A percentile compares a stretch with the other conserved stretches of the same genome.
Conservation (phyloP, 2,888 invertebrate species). For the Mythimna pallens region DNA sequence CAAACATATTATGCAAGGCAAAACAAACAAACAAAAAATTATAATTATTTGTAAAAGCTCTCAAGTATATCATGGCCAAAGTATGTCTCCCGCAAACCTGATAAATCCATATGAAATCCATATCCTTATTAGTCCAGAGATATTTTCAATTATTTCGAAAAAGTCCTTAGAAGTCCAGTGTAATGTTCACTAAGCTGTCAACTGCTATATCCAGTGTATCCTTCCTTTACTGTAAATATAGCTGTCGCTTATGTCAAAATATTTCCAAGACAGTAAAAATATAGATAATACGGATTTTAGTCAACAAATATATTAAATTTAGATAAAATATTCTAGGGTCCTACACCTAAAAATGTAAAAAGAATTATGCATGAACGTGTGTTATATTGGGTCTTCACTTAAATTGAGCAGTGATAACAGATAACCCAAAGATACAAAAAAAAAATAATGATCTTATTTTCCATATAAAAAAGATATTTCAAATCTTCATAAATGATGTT, state of each 20-base stretch:
- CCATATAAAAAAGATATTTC: background rate
- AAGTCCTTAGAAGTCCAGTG: conserved; percentile 58
- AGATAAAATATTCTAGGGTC: conserved; percentile 18
- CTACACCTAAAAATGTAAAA: background rate
- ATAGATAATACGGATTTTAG: conserved; percentile 50
- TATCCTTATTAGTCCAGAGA: conserved; percentile 59
- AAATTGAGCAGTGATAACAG: conserved; percentile 12
- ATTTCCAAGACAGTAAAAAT: conserved; percentile 56
- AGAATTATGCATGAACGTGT: background rate
- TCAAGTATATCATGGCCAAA: conserved; percentile 54
- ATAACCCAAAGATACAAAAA: background rate
- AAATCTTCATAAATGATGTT: background rate
- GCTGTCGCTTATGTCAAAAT: conserved; percentile 53
- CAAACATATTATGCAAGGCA: conserved; percentile 43
- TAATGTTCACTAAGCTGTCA: conserved; percentile 57
- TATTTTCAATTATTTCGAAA: conserved; percentile 55
- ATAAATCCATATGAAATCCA: conserved; percentile 57
- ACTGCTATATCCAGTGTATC: conserved; percentile 62
- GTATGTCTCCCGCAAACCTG: conserved; percentile 58
- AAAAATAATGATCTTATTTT: no score
- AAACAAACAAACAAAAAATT: conserved; percentile 36
- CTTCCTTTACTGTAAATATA: conserved; percentile 62
- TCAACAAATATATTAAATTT: conserved; percentile 29
- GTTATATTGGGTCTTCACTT: background rate
- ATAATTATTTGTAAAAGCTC: conserved; percentile 49